Conservation (phyloP, 2,888 invertebrate genomes). For the Alloplasta piceator region DNA sequence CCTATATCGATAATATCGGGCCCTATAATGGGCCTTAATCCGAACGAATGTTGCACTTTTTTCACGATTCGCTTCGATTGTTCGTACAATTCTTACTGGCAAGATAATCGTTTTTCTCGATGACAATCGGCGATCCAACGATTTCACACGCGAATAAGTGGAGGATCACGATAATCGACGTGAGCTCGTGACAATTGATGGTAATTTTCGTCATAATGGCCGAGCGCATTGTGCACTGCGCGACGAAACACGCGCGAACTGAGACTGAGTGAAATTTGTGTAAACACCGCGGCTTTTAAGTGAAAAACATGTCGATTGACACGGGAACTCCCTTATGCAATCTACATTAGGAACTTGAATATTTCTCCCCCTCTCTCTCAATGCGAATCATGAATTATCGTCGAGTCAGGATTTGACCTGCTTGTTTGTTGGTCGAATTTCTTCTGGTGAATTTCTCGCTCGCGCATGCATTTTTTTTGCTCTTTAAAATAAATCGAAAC, state of each 20-base stretch:
- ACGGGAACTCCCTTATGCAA: conserved; percentile 73
- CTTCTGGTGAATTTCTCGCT: too few species aligned
- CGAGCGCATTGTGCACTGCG: conserved; percentile 2
- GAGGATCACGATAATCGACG: not conserved
- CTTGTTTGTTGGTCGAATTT: too few species aligned
- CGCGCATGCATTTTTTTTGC: too few species aligned
- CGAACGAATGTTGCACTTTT: too few species aligned
- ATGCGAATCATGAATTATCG: conserved; percentile 15
- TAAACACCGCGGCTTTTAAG: conserved; percentile 73
- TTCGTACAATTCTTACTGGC: conserved; percentile 32
- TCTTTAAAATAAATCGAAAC: too few species aligned
- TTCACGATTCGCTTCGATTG: too few species aligned
- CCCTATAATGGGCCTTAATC: too few species aligned
- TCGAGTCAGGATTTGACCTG: not conserved
- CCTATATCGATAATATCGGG: too few species aligned
- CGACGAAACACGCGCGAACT: conserved; percentile 58
- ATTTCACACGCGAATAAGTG: conserved; percentile 18
- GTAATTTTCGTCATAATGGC: conserved; percentile 26
- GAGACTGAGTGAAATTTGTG: conserved; percentile 69
- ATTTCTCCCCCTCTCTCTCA: conserved; percentile 64
- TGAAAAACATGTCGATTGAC: conserved; percentile 68
- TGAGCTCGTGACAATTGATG: not conserved
- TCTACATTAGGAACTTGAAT: conserved; percentile 69
- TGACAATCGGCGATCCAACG: conserved; percentile 26
- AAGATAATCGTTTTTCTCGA: conserved; percentile 12